Evolutionary conservation across 2,888 invertebrate genomes (phyloP).

Genomic region (Rhagonycha lutea): DNA sequence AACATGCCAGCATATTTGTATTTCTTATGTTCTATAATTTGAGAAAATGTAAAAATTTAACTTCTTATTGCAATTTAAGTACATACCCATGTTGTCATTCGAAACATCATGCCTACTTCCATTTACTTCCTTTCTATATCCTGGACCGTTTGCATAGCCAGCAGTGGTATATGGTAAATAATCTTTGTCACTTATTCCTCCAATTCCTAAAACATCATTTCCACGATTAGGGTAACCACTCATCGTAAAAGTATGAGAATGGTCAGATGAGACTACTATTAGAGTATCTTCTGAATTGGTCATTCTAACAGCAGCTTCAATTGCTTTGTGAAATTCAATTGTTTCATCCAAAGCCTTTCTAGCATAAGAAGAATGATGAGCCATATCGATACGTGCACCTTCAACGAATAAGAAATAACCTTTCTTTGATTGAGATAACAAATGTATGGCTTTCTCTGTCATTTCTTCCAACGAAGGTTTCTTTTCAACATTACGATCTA

Average conservation of each 20-base stretch:
- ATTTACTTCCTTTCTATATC: not conserved
- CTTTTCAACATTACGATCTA: not conserved
- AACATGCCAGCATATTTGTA: constrained; percentile 63
- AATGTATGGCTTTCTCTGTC: constrained; percentile 73
- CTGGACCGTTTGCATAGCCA: constrained; percentile 64
- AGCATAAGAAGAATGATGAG: constrained; percentile 72
- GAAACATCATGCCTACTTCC: constrained; percentile 57
- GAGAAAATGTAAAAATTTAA: not conserved
- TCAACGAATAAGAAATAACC: constrained; percentile 78
- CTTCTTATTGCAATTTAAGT: not conserved
- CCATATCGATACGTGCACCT: constrained; percentile 74
- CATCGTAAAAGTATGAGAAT: constrained; percentile 77
- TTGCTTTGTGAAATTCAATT: constrained; percentile 65
- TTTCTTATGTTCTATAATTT: constrained; percentile 51
- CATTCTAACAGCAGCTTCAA: constrained; percentile 65
- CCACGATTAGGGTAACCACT: constrained; percentile 76
- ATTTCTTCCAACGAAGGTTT: constrained; percentile 76
- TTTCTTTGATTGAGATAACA: constrained; percentile 64
- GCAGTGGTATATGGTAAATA: constrained; percentile 68
- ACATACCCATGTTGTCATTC: constrained; percentile 44
- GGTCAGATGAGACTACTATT: constrained; percentile 76
- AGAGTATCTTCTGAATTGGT: constrained; percentile 70
- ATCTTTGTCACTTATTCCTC: constrained; percentile 55
- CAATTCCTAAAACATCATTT: constrained; percentile 59
- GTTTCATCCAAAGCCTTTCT: constrained; percentile 77